Base-by-base conservation (phyloP, 2,888 invertebrate genomes). In the Bursaphelenchus okinawaensis region DNA sequence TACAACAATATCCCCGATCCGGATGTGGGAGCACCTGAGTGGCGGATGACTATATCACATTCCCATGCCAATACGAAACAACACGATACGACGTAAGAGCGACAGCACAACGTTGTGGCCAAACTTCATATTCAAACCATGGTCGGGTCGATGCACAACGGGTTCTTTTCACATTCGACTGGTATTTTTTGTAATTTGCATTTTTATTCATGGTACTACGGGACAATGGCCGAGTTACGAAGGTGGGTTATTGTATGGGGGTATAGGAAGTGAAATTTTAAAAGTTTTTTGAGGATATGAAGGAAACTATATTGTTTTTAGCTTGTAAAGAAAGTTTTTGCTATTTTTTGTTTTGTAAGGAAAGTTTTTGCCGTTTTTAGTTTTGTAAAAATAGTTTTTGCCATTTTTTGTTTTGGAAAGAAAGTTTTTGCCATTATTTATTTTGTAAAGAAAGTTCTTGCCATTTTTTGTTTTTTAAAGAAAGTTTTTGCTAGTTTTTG, bases 201-300 rank as follows among this genome's bases (percentile, higher is more conserved):
- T 40, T 40, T 3, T n/a, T n/a, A n/a, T 40, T 12, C 12, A 40
- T 40, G 40, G 31, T 9, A 12, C 6, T n/a, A 40, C 40, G 40
- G 40, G 40, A 4, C 62, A 62, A 62, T 62, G 62, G 62, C 52
- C 52, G 22, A 51, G 26, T 24, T 62, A 62, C 50, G 62, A 62
- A 62, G 62, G 62, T 62, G 20, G n/a, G 62, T 2, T 23, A 40
- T n/a, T 20, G 12, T 29, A 20, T 26, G 1, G 16, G 54, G 50
- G 50, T 16, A 40, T 16, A 40, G 50, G 16, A 16, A 16, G 16
- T 40, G 16, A 40, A 16, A 16, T 40, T 40, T 16, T 16, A 40
- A 40, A 40, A 40, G n/a, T 40, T 40, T 40, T 40, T 40, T 40
- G 26, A 54, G 2, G 12, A 12, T 12, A 28, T 6, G n/a, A 16